Evolutionary conservation across 1,140 invertebrate genomes (phyloP), one percentile per base, ranked within the genome.

Genomic region (Hesperophylax magnus): DNA sequence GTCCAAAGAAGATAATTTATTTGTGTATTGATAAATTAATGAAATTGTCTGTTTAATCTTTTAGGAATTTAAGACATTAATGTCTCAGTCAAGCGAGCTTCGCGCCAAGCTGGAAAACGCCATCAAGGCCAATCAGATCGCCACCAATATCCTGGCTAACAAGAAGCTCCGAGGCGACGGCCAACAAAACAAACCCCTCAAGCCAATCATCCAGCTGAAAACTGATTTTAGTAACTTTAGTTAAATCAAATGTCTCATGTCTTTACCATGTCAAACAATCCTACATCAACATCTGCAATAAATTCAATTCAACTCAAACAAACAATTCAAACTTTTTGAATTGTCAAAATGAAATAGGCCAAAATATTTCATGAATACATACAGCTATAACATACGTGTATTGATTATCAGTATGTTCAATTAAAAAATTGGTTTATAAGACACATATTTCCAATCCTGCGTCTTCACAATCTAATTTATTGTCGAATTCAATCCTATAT

Each of bases 211-310:
- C 85, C 97, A 97, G 88, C 91, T 99, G 61, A 98, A 98, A 92
- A 98, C 97, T 18, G 96, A 98, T 89, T 99, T 99, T 87, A 97
- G 97, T 85, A 98, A 98, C 90, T 99, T 97, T 85, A 93, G 92
- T 84, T 94, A 91, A 90, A 84, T 71, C 31, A 61, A 61, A 24
- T 58, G 56, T 65, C 24, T 65, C 31, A n/a, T 67, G 63, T 31
- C 11, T 31, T 31, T 67, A 47, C 11, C 9, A 14, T 47, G 39
- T 47, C 39, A 47, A 47, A 47, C 11, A 47, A 47, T 47, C 11
- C 39, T 14, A 47, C 39, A 47, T 47, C 34, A 39, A 39, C 8
- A n/a, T n/a, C n/a, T n/a, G n/a, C n/a, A n/a, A n/a, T n/a, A n/a
- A n/a, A n/a, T n/a, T n/a, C n/a, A n/a, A n/a, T n/a, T n/a, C n/a